Base-by-base conservation (phyloP, 2,113 vertebrate species). In the Zosterops japonicus region DNA sequence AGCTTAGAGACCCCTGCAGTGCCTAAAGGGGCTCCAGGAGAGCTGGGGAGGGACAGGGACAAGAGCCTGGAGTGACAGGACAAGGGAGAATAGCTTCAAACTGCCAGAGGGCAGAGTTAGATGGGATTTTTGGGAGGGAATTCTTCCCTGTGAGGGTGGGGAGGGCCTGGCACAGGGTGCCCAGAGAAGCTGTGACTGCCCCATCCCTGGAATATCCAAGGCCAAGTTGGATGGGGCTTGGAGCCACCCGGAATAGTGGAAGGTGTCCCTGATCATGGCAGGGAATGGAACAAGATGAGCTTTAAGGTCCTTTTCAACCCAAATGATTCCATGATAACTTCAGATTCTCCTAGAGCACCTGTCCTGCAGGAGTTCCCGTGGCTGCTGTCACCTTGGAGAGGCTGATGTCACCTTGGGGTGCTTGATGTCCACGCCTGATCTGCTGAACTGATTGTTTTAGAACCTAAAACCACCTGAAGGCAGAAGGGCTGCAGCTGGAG, bases 171-270 rank as follows among this genome's bases (percentile, higher is more conserved):
- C 24, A 53, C 20, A 61, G 21, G n/a, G 0, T 69, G 14, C 17
- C 9, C 87, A 35, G 14, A 63, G 14, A 3, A 13, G 21, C 55
- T 76, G 41, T 35, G 55, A 35, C 17, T 76, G 63, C 4, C 4
- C 10, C 5, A 8, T 55, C 25, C 47, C 49, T 61, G 31, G 6
- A 12, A 19, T 49, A 25, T 23, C 1, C 35, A 1, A 49, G 22
- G 17, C 11, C 18, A 49, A 14, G 21, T 0, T 83, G 22, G 55
- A 16, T 0, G 0, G 25, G 9, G 4, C 29, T 61, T 69, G 70
- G 29, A 76, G n/a, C 7, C 47, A 0, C 25, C 41, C 42, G 49
- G 14, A 6, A 3, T 0, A 28, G 31, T 20, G 12, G n/a, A 63
- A 15, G 9, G 11, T 60, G 53, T 75, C 24, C 31, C 28, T 68